Evolutionary conservation across 2,888 invertebrate genomes (phyloP).

Genomic region (Tinea pellionella): DNA sequence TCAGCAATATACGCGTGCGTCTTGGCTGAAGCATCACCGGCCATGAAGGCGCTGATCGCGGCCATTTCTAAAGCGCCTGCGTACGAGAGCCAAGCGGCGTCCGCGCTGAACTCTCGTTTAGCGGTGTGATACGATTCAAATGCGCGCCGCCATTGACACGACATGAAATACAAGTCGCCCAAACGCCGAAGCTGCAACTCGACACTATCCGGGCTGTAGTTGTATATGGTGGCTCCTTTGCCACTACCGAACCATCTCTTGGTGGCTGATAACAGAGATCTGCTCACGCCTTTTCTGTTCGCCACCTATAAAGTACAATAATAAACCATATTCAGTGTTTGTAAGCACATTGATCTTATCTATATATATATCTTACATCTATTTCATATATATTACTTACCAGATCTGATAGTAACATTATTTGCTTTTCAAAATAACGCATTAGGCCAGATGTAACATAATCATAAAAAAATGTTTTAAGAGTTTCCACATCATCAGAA

Average conservation of each 20-base stretch:
- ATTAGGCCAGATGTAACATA: conserved; percentile 87
- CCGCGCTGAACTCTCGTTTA: conserved; percentile 97
- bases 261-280: conserved; percentile 93
- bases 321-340: conserved; percentile 3
- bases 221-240: conserved; percentile 76
- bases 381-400: no score
- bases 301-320: conserved; percentile 65
- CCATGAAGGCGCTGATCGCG: conserved; percentile 90
- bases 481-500: conserved; percentile 84
- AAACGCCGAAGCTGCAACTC: conserved; percentile 93
- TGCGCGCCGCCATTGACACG: conserved; percentile 91
- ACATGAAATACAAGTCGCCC: conserved; percentile 96
- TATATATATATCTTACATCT: no score
- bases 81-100: conserved; percentile 97
- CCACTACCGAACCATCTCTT: conserved; percentile 95
- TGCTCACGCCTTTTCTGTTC: conserved; percentile 91
- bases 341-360: neutral
- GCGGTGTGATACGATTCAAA: conserved; percentile 95
- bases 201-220: conserved; percentile 82
- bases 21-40: conserved; percentile 80
- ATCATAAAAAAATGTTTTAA: conserved; percentile 87
- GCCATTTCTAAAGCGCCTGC: conserved; percentile 98
- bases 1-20: conserved; percentile 94
- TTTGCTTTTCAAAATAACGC: conserved; percentile 92
- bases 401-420: conserved; percentile 81